Evolutionary conservation across 2,888 invertebrate species (phyloP).

Genomic region (Zhengitettix transpicula): DNA sequence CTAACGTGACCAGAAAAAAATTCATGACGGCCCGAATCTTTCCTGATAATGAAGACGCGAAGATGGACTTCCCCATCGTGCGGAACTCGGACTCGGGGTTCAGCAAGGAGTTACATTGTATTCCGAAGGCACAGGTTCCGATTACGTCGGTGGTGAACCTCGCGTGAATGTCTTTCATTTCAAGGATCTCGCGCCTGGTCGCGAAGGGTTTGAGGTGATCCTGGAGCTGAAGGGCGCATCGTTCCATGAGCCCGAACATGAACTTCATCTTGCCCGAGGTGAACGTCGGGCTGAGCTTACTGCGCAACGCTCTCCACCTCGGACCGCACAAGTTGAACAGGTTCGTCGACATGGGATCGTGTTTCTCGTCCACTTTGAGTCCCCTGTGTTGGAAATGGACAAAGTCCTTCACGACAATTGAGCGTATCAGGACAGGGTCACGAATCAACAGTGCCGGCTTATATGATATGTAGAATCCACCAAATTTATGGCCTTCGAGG

Average conservation of each 20-base stretch:
- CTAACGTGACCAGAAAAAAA: no score
- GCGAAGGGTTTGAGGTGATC: neutral
- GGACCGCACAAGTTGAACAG: conserved; percentile 8
- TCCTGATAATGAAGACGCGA: neutral
- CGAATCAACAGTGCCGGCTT: no score
- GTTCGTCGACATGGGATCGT: conserved; percentile 7
- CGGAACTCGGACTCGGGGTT: conserved; percentile 37
- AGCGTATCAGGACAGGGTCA: no score
- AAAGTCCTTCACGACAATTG: no score
- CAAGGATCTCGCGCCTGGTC: neutral
- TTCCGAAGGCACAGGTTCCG: conserved; percentile 41
- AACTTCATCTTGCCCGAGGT: conserved; percentile 12
- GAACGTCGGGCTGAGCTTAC: conserved; percentile 12
- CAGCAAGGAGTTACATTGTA: conserved; percentile 40
- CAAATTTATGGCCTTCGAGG: no score
- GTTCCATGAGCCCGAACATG: conserved; percentile 8
- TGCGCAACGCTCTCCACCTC: conserved; percentile 7
- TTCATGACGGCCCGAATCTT: no score
- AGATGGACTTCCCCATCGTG: conserved; percentile 20
- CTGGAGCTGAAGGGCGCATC: conserved; percentile 5
- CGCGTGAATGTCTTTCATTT: conserved; percentile 19
- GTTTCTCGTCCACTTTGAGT: conserved; percentile 1
- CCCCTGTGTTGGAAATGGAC: no score
- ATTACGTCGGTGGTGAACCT: conserved; percentile 44
- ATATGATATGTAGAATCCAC: no score